Percentiles rank a stretch among this genome's conserved stretches.
Evolutionary conservation across 1,140 invertebrate genomes (phyloP).

Genomic region (Sarcophaga bullata): DNA sequence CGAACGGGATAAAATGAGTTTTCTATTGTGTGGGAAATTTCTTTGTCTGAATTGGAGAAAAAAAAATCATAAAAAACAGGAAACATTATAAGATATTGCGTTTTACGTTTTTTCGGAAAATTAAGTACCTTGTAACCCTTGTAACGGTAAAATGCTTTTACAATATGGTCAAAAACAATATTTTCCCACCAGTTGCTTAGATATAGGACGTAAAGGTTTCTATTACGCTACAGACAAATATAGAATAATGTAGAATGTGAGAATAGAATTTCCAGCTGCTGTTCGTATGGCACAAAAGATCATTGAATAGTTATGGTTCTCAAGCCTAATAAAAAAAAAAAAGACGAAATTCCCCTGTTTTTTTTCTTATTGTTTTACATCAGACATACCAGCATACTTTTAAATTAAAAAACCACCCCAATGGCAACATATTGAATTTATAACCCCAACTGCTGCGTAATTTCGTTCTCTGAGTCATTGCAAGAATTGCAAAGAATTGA

Average conservation of each 20-base stretch:
- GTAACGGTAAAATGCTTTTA: not conserved
- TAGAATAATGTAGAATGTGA: not conserved
- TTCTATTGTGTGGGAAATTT: not conserved
- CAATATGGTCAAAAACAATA: not conserved
- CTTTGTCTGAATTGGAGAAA: not conserved
- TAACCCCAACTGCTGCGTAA: not conserved
- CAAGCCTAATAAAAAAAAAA: not conserved
- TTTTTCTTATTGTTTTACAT: not conserved
- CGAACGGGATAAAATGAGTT: not conserved
- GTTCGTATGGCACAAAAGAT: not conserved
- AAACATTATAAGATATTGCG: not conserved
- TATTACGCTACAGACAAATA: not conserved
- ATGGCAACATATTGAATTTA: not conserved
- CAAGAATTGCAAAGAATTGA: not conserved
- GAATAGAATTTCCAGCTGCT: not conserved
- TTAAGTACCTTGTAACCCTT: not conserved
- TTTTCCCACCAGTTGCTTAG: slow-evolving; percentile 8
- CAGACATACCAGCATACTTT: not conserved
- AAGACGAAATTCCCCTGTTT: not conserved
- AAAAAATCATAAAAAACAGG: not conserved
- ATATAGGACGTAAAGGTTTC: too few relatives aligned
- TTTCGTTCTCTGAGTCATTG: not conserved
- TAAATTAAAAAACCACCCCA: not conserved
- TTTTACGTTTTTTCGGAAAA: not conserved
- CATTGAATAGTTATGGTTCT: not conserved